Base-by-base conservation (phyloP, 2,113 vertebrate genomes). In the Arothron firmamentum region DNA sequence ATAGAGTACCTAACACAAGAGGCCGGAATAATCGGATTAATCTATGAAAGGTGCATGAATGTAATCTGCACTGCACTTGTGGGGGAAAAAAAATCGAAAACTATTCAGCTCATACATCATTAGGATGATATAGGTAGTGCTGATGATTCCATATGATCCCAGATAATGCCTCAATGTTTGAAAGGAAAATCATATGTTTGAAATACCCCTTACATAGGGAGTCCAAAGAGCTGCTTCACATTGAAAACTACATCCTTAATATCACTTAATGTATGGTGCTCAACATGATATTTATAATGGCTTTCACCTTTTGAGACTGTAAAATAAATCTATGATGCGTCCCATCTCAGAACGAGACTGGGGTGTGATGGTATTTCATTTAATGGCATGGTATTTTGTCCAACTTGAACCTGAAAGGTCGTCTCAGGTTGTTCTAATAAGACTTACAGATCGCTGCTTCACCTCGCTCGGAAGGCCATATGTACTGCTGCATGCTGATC, bases 291-390 rank as follows among this genome's bases (percentile, higher is more conserved):
- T 31, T 53, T 25, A 10, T 57, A 41, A 61, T 45, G 52, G 19
- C 5, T 38, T 52, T 58, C 43, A 50, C 18, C 48, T 51, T 58
- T 65, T 48, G 16, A 48, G 16, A 48, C n/a, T 19, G 1, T 18
- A 48, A 48, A 48, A 18, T 19, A 18, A n/a, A 48, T 10, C 46
- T n/a, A 16, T 6, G n/a, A 48, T 5, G 28, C 25, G 49, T 56
- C 38, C 21, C 43, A 23, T 43, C 42, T 71, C 51, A 12, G 20
- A 45, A 4, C 52, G 41, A 52, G 38, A 49, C 45, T 2, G 14
- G 15, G 45, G 58, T 15, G 54, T 49, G 2, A 1, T 43, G 65
- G 46, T 64, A 71, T 73, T 77, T 62, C 13, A 52, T 18, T 53
- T 53, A 49, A 50, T 50, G 28, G 42, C 20, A 10, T 38, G 46